Evolutionary conservation across 1,140 invertebrate species (phyloP), one percentile per base, ranked within the genome.

Genomic region (Bombus affinis): DNA sequence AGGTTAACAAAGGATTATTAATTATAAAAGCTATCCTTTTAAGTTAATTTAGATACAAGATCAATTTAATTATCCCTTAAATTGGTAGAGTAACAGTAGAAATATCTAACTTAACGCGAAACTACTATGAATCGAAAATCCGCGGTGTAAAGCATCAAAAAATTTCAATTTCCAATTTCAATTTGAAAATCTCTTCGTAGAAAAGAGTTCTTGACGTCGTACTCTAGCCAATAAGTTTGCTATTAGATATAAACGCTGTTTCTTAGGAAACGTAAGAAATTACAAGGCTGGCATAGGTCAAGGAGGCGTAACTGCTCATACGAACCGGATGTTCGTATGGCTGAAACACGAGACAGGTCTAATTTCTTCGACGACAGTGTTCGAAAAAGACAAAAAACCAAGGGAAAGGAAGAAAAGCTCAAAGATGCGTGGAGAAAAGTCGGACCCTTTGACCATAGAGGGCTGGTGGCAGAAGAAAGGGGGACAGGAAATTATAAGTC

Each of bases 321-420:
- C 42, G 47, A 70, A 86, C 86, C 89, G 91, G 91, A 92, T 92
- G 88, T 85, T 89, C 86, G 80, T 59, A 86, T 86, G 85, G 68
- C 53, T 81, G 90, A 90, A 92, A 92, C 78, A 82, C 72, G 91
- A 92, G 82, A 86, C 89, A 90, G 91, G 84, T 92, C 88, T 89
- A 92, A 90, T 92, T 91, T 90, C 89, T 89, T 77, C 72, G 90
- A 89, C 87, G 88, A 92, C 90, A 89, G 91, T 89, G 62, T 83
- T 87, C 73, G 77, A 53, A 68, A 37, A 87, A 88, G 83, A 87
- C 83, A 86, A 86, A 88, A 87, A 82, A 35, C 8, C 12, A 37
- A 73, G 32, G 65, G 73, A 76, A 76, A 85, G 71, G 59, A 81
- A 81, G 70, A 57, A 83, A 87, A 83, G 71, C 77, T 62, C 28